Percentiles rank a stretch among this genome's conserved stretches.
These are phyloP conservation scores for Lucilia cuprina DNA, from an alignment of 1,140 invertebrate species.

Conservation along the genomic window DNA sequence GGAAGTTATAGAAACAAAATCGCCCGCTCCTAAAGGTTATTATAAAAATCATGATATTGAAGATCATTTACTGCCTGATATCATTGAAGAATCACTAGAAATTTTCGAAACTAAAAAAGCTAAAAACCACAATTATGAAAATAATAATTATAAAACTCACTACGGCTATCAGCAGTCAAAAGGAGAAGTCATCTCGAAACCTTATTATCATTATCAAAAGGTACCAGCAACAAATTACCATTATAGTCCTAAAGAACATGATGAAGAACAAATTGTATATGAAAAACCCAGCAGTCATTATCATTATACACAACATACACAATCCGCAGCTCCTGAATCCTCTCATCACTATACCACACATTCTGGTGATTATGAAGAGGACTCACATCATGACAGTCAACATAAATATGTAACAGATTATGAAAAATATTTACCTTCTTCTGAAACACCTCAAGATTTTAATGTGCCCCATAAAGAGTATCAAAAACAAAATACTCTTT, in stretches of 20 bases:
- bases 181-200: not conserved
- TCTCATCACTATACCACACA: not conserved
- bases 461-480: not conserved
- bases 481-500: not conserved
- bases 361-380: not conserved
- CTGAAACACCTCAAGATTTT: not conserved
- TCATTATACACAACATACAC: not conserved
- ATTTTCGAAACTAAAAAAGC: not conserved
- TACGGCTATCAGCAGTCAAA: not conserved
- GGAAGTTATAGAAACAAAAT: not conserved
- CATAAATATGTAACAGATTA: not conserved
- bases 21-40: not conserved
- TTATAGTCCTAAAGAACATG: not conserved
- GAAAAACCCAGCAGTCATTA: not conserved
- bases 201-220: not conserved
- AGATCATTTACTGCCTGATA: not conserved
- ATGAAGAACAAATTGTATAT: not conserved
- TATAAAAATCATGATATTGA: not conserved
- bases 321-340: not conserved
- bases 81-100: not conserved
- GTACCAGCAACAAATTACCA: not conserved
- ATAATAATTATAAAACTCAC: not conserved
- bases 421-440: conserved; percentile 44
- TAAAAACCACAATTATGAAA: not conserved
- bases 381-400: not conserved